phyloP scores from a whole-genome alignment of 2,113 vertebrate genomes.

The Grammomys dolichurus region DNA sequence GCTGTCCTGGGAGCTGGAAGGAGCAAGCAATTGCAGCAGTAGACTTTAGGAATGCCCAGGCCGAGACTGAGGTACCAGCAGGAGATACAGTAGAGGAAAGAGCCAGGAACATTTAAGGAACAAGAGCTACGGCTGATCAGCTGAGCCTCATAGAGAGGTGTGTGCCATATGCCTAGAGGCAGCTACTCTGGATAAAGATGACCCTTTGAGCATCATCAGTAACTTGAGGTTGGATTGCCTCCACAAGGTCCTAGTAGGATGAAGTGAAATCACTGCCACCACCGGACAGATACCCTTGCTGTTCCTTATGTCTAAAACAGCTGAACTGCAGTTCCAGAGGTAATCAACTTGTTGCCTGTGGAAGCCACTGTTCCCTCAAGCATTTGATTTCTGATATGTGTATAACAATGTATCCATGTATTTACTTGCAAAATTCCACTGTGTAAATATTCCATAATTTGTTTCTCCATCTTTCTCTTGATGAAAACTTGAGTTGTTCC shows the following conservation, averaged over 20 bases:
- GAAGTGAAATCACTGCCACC: conserved; percentile 95
- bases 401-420: background rate
- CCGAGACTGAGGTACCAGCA: conserved; percentile 90
- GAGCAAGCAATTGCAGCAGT: conserved; percentile 87
- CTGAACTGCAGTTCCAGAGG: conserved; percentile 94
- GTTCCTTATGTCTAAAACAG: conserved; percentile 93
- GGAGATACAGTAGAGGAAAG: conserved; percentile 92
- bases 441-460: conserved; percentile 13
- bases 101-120: conserved; percentile 92
- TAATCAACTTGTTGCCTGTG: conserved; percentile 91
- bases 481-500: background rate
- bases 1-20: conserved; percentile 90
- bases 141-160: background rate
- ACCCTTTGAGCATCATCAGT: conserved; percentile 95
- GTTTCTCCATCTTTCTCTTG: conserved; percentile 43
- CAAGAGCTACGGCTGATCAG: conserved; percentile 92
- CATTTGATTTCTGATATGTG: background rate
- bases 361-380: conserved; percentile 82
- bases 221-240: conserved; percentile 95
- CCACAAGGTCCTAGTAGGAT: conserved; percentile 92
- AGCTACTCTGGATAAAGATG: conserved; percentile 91
- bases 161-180: conserved; percentile 91
- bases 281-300: conserved; percentile 96
- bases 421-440: conserved; percentile 34
- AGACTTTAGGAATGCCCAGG: conserved; percentile 88